Evolutionary conservation across 2,888 invertebrate genomes (phyloP), one percentile per base, ranked within the genome.

Genomic region (Acronicta leporina): DNA sequence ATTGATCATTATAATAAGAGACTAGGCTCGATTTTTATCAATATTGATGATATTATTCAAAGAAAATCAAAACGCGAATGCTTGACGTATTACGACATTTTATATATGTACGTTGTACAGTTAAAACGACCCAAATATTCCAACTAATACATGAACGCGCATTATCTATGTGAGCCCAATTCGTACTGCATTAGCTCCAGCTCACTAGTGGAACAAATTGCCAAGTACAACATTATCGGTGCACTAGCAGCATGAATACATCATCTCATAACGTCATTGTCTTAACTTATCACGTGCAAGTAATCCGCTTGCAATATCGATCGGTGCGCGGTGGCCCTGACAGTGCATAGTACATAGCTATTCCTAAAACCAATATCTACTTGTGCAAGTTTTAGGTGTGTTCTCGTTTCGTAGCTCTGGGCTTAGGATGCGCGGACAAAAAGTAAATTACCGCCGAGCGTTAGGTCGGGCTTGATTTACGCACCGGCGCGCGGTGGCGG

Each of bases 401-500:
- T 60, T 46, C 35, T 15, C 13, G 14, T 42, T 51, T 63, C 52
- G 52, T 45, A 27, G 8, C 30, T 64, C 53, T 13, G 8, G 7
- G 56, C n/a, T 14, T 25, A 5, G 40, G 25, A 33, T 40, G 35
- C 40, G 44, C 20, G 38, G 33, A 48, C 49, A 68, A 68, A 76
- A 63, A 64, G 40, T 66, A 64, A 69, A 69, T 53, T 15, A 59
- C 44, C 30, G 20, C 46, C 25, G 25, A 40, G 52, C 38, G 53
- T 57, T 65, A 56, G 42, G 43, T 7, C 41, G 57, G 33, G 27
- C 38, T 55, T 68, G 63, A 75, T 73, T 51, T 69, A 69, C 60
- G 62, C 20, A 9, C 42, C 45, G 49, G 20, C 20, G 20, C 20
- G 20, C 20, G 20, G 20, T 20, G 20, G 20, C 20, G 20, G 20